A percentile compares a stretch with the other conserved stretches of the same genome.
Conservation (phyloP, 2,888 invertebrate species). For the Hermodice carunculata region DNA sequence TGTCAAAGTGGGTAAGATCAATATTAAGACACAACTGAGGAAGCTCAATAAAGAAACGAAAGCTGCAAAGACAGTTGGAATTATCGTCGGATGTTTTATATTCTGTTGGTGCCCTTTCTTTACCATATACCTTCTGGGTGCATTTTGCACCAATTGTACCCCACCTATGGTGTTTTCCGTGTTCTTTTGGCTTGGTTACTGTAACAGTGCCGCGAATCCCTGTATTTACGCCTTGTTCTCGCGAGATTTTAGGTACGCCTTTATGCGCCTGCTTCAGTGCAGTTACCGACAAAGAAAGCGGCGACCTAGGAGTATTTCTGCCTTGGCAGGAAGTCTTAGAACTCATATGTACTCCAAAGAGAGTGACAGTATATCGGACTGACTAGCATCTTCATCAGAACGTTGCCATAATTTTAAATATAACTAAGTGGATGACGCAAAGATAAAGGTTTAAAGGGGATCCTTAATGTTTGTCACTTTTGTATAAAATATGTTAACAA, state of each 20-base stretch:
- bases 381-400: no score
- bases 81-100: conserved; percentile 97
- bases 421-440: no score
- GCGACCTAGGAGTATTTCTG: no score
- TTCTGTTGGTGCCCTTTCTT: conserved; percentile 98
- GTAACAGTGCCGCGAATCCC: conserved; percentile 96
- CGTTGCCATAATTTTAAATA: no score
- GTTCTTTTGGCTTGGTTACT: conserved; percentile 97
- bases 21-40: conserved; percentile 89
- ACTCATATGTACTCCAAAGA: no score
- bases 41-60: conserved; percentile 91
- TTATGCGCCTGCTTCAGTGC: conserved; percentile 88
- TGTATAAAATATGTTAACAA: no score
- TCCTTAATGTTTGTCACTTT: no score
- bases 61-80: conserved; percentile 95
- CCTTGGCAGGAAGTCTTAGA: no score
- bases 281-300: conserved; percentile 65
- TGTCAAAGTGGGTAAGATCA: conserved; percentile 70
- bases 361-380: no score
- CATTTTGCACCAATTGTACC: conserved; percentile 84
- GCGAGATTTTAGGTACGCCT: conserved; percentile 94
- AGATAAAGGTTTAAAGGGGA: no score
- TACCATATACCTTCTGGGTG: conserved; percentile 91
- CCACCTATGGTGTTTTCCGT: conserved; percentile 88
- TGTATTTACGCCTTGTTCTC: conserved; percentile 95